Percentiles rank a stretch among this genome's conserved stretches.
These are phyloP conservation scores for Onychostruthus taczanowskii DNA, from an alignment of 2,113 vertebrate species.

Conservation along the genomic window DNA sequence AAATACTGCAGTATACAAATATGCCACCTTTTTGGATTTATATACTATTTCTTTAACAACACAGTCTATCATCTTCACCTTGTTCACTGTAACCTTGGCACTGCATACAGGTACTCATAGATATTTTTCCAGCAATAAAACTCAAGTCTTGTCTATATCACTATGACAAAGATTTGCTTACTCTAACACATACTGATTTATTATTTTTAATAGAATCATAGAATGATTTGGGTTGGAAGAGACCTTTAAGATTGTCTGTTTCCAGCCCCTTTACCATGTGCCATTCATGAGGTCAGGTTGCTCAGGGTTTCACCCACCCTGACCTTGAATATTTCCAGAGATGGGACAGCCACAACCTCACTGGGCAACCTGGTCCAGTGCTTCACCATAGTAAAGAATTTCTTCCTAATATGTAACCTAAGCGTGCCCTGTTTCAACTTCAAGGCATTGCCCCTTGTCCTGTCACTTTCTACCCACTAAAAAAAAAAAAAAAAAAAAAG, in stretches of 20 bases:
- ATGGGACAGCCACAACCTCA: not conserved
- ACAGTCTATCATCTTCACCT: not conserved
- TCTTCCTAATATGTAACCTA: not conserved
- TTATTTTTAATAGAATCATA: not conserved
- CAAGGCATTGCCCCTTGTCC: not conserved
- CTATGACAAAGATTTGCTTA: not conserved
- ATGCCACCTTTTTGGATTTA: not conserved
- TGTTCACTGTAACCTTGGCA: not conserved
- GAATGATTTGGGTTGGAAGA: not conserved
- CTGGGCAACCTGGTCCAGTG: not conserved
- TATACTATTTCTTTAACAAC: not conserved
- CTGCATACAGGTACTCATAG: not conserved
- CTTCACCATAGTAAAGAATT: not conserved
- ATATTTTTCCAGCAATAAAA: not conserved
- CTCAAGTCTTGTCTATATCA: not conserved
- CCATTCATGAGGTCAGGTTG: not conserved
- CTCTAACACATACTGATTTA: not conserved
- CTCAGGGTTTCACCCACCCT: not conserved
- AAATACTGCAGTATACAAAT: not conserved
- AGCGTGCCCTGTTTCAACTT: not conserved
- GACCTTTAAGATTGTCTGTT: not conserved
- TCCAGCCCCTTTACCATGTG: not conserved
- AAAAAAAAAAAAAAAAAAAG: not conserved
- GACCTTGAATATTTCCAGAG: not conserved
- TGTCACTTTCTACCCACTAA: not conserved